Percentiles rank a stretch among this genome's conserved stretches.
phyloP scores from a whole-genome alignment of 2,888 invertebrate species.

The Drosophila histrio region DNA sequence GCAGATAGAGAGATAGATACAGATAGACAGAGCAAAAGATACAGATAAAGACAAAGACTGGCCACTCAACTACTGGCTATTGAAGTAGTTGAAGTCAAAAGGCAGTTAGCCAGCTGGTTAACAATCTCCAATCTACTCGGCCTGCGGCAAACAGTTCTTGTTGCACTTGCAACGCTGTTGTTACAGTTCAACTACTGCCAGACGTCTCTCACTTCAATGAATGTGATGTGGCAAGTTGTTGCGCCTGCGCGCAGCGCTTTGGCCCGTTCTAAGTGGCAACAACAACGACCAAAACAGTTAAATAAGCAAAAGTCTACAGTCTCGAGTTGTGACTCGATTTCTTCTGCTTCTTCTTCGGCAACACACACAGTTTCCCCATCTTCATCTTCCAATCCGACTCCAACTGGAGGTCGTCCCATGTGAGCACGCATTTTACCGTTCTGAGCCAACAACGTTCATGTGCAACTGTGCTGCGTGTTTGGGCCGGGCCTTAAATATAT shows the following conservation, averaged over 20 bases:
- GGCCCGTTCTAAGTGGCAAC: constrained; percentile 47
- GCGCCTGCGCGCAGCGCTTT: constrained; percentile 47
- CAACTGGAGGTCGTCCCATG: constrained; percentile 35
- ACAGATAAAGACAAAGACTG: background rate
- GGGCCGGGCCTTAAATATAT: constrained; percentile 44
- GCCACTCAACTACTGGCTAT: constrained; percentile 17
- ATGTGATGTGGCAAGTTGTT: constrained; percentile 30
- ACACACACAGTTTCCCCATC: constrained; percentile 17
- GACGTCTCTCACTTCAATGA: constrained; percentile 24
- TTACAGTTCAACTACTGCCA: constrained; percentile 54
- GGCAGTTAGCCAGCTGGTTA: constrained; percentile 34
- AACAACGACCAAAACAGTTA: constrained; percentile 54
- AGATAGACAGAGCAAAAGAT: background rate
- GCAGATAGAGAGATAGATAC: background rate
- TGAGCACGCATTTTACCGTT: constrained; percentile 75
- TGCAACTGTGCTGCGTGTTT: constrained; percentile 60
- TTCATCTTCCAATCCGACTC: background rate
- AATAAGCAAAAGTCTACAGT: constrained; percentile 72
- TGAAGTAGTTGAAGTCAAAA: constrained; percentile 27
- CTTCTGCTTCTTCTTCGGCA: constrained; percentile 42
- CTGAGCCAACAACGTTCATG: constrained; percentile 48
- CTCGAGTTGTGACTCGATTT: constrained; percentile 52
- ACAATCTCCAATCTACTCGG: constrained; percentile 58
- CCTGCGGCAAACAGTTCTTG: constrained; percentile 23
- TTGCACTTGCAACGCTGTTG: constrained; percentile 47